These are phyloP conservation scores for Zoanthus solanderi DNA, from an alignment of 92 coral and sea anemone genomes.

Conservation along the genomic window DNA sequence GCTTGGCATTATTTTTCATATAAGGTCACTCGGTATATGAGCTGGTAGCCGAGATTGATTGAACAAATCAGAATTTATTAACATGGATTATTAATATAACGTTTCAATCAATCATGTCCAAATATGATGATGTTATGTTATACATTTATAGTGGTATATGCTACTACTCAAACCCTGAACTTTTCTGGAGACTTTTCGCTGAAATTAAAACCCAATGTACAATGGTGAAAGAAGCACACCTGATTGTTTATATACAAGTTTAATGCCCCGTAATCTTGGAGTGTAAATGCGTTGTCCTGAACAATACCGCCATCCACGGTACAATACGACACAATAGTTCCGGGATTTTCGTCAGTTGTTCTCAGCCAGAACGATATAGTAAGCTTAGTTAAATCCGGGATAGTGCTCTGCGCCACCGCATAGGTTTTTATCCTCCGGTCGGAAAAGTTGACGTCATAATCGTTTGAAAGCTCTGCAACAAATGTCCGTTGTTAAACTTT, in stretches of 20 bases:
- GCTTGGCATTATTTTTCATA: no score
- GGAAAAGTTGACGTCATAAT: slow-evolving; percentile 76
- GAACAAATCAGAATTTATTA: no score
- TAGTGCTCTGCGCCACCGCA: slow-evolving; percentile 57
- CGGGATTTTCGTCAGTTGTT: slow-evolving; percentile 73
- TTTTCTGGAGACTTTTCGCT: no score
- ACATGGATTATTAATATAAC: no score
- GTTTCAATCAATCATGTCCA: no score
- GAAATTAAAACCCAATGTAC: no score
- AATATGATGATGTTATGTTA: no score
- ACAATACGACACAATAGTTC: slow-evolving; percentile 77
- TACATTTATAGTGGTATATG: no score
- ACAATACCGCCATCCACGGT: slow-evolving; percentile 54
- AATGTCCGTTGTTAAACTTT: neutral
- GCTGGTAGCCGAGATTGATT: no score
- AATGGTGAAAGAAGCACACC: slow-evolving; percentile 16
- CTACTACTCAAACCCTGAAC: no score
- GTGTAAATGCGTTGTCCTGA: slow-evolving; percentile 83
- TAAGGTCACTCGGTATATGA: no score
- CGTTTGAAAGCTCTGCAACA: slow-evolving; percentile 69
- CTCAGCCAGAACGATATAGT: slow-evolving; percentile 84
- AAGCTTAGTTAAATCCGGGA: slow-evolving; percentile 68
- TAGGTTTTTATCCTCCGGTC: slow-evolving; percentile 63
- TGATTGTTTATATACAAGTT: slow-evolving; percentile 73
- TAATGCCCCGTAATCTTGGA: slow-evolving; percentile 78